phyloP scores from a whole-genome alignment of 1,140 invertebrate species.

The Maniola jurtina region DNA sequence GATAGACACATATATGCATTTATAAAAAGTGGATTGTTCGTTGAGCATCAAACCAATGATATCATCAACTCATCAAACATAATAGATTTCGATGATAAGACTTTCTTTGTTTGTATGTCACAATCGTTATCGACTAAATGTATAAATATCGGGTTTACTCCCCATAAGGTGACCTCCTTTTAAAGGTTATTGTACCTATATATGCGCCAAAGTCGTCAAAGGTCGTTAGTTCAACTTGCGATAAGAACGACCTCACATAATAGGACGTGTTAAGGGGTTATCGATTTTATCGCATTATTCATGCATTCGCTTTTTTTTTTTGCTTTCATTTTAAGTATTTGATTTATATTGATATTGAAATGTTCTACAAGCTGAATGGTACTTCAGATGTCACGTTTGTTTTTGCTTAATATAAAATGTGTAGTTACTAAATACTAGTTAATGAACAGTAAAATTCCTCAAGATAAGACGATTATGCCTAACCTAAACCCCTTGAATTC shows the following conservation, averaged over 20 bases:
- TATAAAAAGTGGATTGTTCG: too few relatives aligned
- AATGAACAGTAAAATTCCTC: too few relatives aligned
- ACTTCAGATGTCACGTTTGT: too few relatives aligned
- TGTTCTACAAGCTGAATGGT: too few relatives aligned
- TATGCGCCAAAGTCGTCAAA: slow-evolving; percentile 1
- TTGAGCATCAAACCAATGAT: neutral
- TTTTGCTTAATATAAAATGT: too few relatives aligned
- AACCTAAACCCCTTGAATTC: too few relatives aligned
- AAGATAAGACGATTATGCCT: too few relatives aligned
- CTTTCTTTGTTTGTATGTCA: neutral
- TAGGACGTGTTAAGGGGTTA: neutral
- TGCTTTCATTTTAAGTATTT: neutral
- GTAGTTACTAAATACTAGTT: too few relatives aligned
- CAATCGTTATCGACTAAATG: neutral
- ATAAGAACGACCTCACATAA: neutral
- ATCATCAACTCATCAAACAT: neutral
- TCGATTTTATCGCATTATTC: neutral
- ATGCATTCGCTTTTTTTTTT: slow-evolving; percentile 1
- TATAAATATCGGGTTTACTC: neutral
- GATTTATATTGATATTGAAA: too few relatives aligned
- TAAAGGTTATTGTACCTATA: neutral
- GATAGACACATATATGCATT: too few relatives aligned
- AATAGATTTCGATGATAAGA: too few relatives aligned
- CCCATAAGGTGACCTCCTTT: neutral
- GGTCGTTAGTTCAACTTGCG: slow-evolving; percentile 5